A percentile compares a stretch with the other conserved stretches of the same genome.
Evolutionary conservation across 2,797 vertebrate species (phyloP).

Genomic region (Alcedo atthis): DNA sequence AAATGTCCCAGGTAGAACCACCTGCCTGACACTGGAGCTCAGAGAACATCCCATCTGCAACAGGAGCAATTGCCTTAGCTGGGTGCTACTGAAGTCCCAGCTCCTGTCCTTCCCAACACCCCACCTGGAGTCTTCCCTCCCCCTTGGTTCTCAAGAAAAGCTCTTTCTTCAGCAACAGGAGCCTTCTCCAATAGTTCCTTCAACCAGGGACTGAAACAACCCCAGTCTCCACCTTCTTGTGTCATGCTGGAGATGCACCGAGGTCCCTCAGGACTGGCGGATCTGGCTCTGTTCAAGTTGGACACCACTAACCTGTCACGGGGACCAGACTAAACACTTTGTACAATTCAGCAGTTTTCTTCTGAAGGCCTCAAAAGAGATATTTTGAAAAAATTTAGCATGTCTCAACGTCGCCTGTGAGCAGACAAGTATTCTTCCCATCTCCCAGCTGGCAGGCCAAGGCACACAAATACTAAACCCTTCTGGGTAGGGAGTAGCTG

Average conservation of each 20-base stretch:
- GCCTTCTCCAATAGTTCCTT: not conserved
- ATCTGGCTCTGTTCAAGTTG: not conserved
- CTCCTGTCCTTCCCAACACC: not conserved
- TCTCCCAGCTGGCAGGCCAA: constrained; percentile 59
- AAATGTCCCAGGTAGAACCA: not conserved
- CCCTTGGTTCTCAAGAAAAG: not conserved
- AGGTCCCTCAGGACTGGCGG: not conserved
- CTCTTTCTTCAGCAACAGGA: not conserved
- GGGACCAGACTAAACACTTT: not conserved
- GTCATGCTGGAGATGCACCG: not conserved
- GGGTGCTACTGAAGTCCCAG: not conserved
- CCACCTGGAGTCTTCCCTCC: not conserved
- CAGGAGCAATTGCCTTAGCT: not conserved
- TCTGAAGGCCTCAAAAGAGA: constrained; percentile 37
- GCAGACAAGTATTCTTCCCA: constrained; percentile 50
- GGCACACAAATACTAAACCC: constrained; percentile 61
- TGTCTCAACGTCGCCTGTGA: constrained; percentile 16
- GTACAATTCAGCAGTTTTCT: constrained; percentile 8
- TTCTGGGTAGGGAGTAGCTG: constrained; percentile 69
- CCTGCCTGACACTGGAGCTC: not conserved
- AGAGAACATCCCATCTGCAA: not conserved
- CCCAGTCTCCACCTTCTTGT: not conserved
- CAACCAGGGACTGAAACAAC: not conserved
- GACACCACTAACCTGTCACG: not conserved
- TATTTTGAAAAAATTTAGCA: constrained; percentile 50